Evolutionary conservation across 2,113 vertebrate species (phyloP).

Genomic region (Lathamus discolor): DNA sequence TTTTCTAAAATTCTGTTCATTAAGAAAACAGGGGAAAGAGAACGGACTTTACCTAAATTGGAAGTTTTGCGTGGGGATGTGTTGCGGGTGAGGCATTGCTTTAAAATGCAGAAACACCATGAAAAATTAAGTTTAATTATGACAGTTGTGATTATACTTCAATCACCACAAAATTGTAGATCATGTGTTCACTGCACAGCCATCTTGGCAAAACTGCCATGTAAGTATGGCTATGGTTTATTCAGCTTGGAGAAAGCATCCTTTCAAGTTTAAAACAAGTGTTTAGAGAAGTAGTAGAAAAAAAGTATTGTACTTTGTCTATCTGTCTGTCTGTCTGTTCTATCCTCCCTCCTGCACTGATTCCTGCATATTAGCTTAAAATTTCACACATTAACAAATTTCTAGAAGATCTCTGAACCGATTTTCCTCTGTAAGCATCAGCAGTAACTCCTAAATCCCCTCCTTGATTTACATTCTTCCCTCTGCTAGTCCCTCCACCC

Average conservation of each 20-base stretch:
- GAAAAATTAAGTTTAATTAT: not conserved
- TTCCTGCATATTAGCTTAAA: not conserved
- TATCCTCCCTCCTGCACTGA: not conserved
- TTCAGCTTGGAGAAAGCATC: not conserved
- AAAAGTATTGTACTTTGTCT: not conserved
- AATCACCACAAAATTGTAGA: not conserved
- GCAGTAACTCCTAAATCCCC: not conserved
- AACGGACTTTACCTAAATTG: not conserved
- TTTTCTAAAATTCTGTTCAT: not conserved
- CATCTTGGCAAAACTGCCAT: not conserved
- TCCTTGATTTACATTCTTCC: not conserved
- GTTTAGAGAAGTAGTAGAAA: not conserved
- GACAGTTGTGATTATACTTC: not conserved
- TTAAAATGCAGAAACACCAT: not conserved
- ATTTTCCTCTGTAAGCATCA: not conserved
- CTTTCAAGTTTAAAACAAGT: not conserved
- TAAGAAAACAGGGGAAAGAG: not conserved
- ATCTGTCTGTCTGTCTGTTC: not conserved
- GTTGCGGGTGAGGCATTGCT: not conserved
- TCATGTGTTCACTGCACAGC: not conserved
- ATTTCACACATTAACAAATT: not conserved
- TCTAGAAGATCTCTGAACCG: not conserved
- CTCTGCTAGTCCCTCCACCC: not conserved
- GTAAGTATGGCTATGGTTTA: not conserved
- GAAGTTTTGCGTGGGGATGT: not conserved